phyloP scores from a whole-genome alignment of 2,113 vertebrate species.

The Pachypanchax playfairii region DNA sequence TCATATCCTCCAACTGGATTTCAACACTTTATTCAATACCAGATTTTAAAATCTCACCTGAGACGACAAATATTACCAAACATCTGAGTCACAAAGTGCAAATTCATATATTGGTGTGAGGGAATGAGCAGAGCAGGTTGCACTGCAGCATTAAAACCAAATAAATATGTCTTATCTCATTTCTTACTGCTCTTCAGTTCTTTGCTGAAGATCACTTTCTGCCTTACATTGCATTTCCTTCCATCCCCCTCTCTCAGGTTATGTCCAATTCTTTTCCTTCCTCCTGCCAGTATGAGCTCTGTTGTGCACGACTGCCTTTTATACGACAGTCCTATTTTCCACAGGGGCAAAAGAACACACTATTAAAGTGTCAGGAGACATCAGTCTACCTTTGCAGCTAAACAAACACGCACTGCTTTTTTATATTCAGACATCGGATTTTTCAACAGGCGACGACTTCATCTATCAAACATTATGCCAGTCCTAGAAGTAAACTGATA shows the following conservation, averaged over 20 bases:
- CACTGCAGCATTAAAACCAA: conserved; percentile 49
- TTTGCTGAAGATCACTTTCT: conserved; percentile 22
- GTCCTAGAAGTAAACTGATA: conserved; percentile 14
- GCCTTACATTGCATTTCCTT: conserved; percentile 4
- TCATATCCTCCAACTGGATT: conserved; percentile 53
- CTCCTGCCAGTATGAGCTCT: conserved; percentile 35
- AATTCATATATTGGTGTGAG: conserved; percentile 53
- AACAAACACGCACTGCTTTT: conserved; percentile 24
- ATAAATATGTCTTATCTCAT: conserved; percentile 69
- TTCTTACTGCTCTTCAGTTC: conserved; percentile 38
- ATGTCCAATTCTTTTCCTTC: conserved; percentile 31
- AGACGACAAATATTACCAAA: conserved; percentile 52
- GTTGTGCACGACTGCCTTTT: conserved; percentile 59
- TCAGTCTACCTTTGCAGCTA: conserved; percentile 43
- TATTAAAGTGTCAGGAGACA: conserved; percentile 66
- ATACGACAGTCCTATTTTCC: conserved; percentile 67
- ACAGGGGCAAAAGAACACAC: conserved; percentile 59
- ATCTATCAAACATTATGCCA: conserved; percentile 26
- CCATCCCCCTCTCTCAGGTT: neutral
- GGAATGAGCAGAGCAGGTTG: conserved; percentile 43
- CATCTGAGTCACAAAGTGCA: conserved; percentile 55
- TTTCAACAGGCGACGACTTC: conserved; percentile 26
- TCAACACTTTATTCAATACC: conserved; percentile 62
- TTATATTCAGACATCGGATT: conserved; percentile 40
- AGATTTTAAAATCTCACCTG: conserved; percentile 64